Conservation (phyloP, 2,888 invertebrate genomes). For the Lordiphosa andalusiaca region DNA sequence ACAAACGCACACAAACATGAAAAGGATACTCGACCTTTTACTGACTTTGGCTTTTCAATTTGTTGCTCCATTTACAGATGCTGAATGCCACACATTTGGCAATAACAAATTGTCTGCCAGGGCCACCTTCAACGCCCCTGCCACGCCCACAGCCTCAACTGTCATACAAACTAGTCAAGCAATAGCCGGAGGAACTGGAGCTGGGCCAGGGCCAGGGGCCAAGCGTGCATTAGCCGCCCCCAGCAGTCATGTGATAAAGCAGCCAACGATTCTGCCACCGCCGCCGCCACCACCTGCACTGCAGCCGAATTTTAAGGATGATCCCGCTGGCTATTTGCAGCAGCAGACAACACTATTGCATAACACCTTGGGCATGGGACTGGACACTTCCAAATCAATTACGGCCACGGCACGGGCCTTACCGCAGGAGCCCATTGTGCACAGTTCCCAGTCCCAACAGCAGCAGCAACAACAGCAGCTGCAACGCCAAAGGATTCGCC, state of each 20-base stretch:
- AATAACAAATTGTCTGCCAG: constrained; percentile 42
- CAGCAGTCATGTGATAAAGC: constrained; percentile 55
- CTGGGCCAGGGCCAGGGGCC: constrained; percentile 69
- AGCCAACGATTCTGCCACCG: constrained; percentile 11
- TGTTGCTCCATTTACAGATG: constrained; percentile 52
- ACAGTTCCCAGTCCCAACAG: constrained; percentile 50
- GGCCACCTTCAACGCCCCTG: constrained; percentile 13
- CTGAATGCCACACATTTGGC: constrained; percentile 60
- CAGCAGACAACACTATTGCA: constrained; percentile 93
- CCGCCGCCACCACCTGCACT: constrained; percentile 15
- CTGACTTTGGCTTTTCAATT: constrained; percentile 47
- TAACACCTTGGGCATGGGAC: constrained; percentile 88
- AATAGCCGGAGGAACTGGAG: constrained; percentile 17
- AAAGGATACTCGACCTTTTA: constrained; percentile 28
- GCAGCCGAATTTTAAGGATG: constrained; percentile 91
- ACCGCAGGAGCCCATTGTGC: constrained; percentile 51
- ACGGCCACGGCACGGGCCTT: constrained; percentile 28
- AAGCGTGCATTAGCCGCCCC: constrained; percentile 22
- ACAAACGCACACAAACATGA: not conserved
- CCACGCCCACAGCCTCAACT: constrained; percentile 13
- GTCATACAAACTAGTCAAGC: constrained; percentile 52
- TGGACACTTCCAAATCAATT: constrained; percentile 80
- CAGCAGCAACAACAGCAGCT: constrained; percentile 60
- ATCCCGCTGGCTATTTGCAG: constrained; percentile 93
- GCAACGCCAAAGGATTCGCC: constrained; percentile 72